Base-by-base conservation (phyloP, 2,797 vertebrate species). In the Chanos chanos region DNA sequence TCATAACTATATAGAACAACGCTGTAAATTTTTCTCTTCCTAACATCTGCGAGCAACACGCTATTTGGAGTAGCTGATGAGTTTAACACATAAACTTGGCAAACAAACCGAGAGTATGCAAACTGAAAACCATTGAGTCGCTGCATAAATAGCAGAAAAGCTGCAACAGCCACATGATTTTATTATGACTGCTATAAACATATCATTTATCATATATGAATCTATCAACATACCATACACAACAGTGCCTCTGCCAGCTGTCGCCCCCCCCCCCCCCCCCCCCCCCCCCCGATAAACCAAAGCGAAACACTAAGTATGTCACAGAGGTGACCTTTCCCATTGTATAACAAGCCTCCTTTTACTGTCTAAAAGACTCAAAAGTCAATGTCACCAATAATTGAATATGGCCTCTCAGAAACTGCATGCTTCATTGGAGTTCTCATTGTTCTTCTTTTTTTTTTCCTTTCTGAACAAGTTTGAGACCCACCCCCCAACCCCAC, bases 51-150 rank as follows among this genome's bases (percentile, higher is more conserved):
- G 78, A 80, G 71, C 50, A 62, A 59, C 70, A 25, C 7, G 40
- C 65, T 27, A 56, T 10, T 41, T 65, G 71, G 72, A 80, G 81
- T 79, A 75, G 73, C 65, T 81, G 82, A 77, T 43, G 56, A 75
- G 64, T 45, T 19, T 31, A 68, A 66, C 62, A 40, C 52, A 74
- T 59, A 69, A 72, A 73, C 61, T n/a, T 68, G 70, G 53, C 58
- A 80, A 81, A 80, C 66, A 80, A 80, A 49, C 49, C 37, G 45
- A 36, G 28, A 47, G 33, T 16, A 50, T 51, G 51, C 61, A 61
- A 56, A 61, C 51, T 36, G 68, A 25, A 58, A 15, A 33, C 9
- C 15, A 64, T 27, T 28, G 13, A 48, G 56, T 22, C 43, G 12
- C 10, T 63, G 2, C 15, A 47, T 47, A 25, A 36, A 36, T 39